A percentile compares a stretch with the other conserved stretches of the same genome.
Conservation (phyloP, 2,797 vertebrate species). For the Rhinophrynus dorsalis region DNA sequence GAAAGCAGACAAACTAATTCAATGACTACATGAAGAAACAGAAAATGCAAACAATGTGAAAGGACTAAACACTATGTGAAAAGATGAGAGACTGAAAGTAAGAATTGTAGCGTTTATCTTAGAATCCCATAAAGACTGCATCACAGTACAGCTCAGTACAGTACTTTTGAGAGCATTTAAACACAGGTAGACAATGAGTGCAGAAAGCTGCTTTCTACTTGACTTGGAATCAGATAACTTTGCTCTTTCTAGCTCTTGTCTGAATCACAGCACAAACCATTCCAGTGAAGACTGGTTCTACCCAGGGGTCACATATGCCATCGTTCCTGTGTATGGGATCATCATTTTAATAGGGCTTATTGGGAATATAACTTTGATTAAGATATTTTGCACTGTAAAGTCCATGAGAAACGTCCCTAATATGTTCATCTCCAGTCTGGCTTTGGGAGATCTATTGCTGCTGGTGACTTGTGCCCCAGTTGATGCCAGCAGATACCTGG, state of each 20-base stretch:
- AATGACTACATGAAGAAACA: not conserved
- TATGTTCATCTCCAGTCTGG: conserved; percentile 93
- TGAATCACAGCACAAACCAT: conserved; percentile 59
- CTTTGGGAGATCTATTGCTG: conserved; percentile 88
- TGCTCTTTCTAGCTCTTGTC: conserved; percentile 61
- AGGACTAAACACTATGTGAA: not conserved
- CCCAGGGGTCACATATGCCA: conserved; percentile 75
- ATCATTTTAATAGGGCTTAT: conserved; percentile 85
- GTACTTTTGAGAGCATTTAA: not conserved
- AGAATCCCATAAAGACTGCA: not conserved
- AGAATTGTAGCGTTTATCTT: not conserved
- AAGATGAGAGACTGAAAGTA: not conserved
- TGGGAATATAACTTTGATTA: conserved; percentile 92
- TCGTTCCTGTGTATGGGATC: conserved; percentile 83
- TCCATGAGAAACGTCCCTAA: conserved; percentile 89
- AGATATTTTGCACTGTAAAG: conserved; percentile 87
- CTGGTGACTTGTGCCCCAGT: conserved; percentile 91
- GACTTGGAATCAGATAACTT: conserved; percentile 62
- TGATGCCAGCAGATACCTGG: conserved; percentile 90
- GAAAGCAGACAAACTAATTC: not conserved
- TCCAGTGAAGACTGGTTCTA: conserved; percentile 68
- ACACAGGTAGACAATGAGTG: conserved; percentile 65
- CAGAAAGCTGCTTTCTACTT: conserved; percentile 63
- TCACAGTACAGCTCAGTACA: too few relatives aligned
- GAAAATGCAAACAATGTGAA: not conserved